These are phyloP conservation scores for Pissodes strobi DNA, from an alignment of 1,140 invertebrate species.

Conservation along the genomic window DNA sequence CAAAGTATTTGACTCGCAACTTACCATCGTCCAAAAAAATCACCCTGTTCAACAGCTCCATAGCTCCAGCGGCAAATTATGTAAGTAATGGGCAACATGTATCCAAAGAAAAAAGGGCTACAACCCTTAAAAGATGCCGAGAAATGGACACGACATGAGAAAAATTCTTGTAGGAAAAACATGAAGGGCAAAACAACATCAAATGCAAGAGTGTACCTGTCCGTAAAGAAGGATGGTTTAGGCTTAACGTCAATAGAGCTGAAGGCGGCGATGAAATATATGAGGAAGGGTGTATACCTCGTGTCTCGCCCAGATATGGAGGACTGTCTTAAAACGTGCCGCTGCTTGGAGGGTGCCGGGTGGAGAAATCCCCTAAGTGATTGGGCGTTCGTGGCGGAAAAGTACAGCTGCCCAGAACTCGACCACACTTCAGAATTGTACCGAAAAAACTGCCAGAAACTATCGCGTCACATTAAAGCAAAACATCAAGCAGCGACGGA, in stretches of 20 bases:
- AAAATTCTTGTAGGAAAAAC: constrained; percentile 32
- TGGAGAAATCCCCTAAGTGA: constrained; percentile 36
- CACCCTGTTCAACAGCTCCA: constrained; percentile 25
- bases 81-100: constrained; percentile 18
- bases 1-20: constrained; percentile 32
- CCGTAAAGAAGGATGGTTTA: constrained; percentile 19
- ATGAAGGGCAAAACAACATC: constrained; percentile 26
- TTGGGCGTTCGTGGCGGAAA: too few species aligned
- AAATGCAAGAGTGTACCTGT: constrained; percentile 29
- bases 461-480: too few species aligned
- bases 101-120: constrained; percentile 19
- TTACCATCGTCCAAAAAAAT: constrained; percentile 34
- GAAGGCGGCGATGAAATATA: constrained; percentile 22
- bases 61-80: constrained; percentile 24
- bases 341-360: constrained; percentile 13
- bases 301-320: constrained; percentile 21
- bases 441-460: too few species aligned
- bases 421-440: too few species aligned
- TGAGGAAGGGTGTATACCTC: constrained; percentile 30
- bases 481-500: neutral
- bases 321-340: neutral
- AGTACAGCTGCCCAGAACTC: too few species aligned
- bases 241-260: constrained; percentile 22
- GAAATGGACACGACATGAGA: constrained; percentile 33
- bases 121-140: constrained; percentile 27